A percentile compares a stretch with the other conserved stretches of the same genome.
Conservation (phyloP, 2,113 vertebrate genomes). For the Heptranchias perlo region DNA sequence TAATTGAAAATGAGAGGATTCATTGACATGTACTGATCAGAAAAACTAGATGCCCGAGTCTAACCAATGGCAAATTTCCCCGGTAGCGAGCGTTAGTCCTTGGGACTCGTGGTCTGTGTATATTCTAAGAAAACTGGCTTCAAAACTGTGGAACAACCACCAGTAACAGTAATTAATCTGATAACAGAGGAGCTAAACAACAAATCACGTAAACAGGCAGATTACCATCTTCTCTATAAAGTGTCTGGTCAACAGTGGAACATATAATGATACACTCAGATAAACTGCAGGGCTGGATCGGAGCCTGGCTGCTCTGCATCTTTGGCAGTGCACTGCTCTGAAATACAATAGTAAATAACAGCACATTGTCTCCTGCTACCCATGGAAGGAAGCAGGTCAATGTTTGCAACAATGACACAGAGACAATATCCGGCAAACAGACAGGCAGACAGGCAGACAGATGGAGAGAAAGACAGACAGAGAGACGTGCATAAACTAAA, state of each 20-base stretch:
- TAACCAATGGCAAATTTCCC: neutral
- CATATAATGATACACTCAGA: neutral
- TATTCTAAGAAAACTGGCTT: neutral
- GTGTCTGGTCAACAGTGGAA: neutral
- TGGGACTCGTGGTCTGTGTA: neutral
- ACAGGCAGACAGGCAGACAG: neutral
- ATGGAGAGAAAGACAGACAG: neutral
- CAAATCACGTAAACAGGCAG: neutral
- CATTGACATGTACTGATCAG: neutral
- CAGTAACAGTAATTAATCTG: neutral
- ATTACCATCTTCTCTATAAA: neutral
- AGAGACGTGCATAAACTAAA: neutral
- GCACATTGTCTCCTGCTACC: slow-evolving; percentile 21
- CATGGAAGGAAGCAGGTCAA: slow-evolving; percentile 26
- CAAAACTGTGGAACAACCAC: too few species aligned
- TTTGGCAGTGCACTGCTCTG: neutral
- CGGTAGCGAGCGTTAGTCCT: neutral
- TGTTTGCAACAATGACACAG: neutral
- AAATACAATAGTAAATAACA: slow-evolving; percentile 19
- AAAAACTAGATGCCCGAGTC: neutral
- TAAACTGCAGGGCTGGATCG: neutral
- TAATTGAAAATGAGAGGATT: neutral
- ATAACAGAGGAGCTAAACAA: neutral
- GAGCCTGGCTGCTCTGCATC: neutral
- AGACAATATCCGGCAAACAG: slow-evolving; percentile 14